Conservation (phyloP, 2,797 vertebrate genomes). For the Myioborus melanocephalus region DNA sequence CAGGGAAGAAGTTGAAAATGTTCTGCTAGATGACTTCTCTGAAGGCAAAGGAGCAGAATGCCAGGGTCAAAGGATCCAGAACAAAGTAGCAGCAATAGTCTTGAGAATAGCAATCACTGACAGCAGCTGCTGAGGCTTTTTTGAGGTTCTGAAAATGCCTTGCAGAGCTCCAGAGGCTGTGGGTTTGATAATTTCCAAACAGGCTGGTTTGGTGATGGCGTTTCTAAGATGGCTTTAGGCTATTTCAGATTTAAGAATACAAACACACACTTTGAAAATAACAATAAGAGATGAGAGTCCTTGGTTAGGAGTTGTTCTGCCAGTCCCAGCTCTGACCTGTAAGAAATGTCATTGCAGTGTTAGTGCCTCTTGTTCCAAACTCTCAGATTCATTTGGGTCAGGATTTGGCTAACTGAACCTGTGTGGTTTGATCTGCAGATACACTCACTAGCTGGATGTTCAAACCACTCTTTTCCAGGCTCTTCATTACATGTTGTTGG, state of each 20-base stretch:
- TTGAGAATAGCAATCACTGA: not conserved
- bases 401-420: not conserved
- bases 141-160: not conserved
- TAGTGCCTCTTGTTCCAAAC: not conserved
- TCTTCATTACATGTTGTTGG: slow-evolving; percentile 92
- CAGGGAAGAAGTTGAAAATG: not conserved
- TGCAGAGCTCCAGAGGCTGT: not conserved
- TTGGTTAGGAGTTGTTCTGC: not conserved
- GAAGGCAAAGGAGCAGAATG: not conserved
- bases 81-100: not conserved
- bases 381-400: not conserved
- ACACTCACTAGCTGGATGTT: not conserved
- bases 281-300: not conserved
- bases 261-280: not conserved
- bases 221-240: not conserved
- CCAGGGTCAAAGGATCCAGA: not conserved
- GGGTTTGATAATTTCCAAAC: not conserved
- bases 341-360: not conserved
- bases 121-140: not conserved
- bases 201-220: not conserved
- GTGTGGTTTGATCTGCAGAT: not conserved
- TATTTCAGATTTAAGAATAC: not conserved
- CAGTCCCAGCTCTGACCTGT: not conserved
- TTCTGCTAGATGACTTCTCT: not conserved
- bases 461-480: slow-evolving; percentile 71